Evolutionary conservation across 2,888 invertebrate genomes (phyloP).

Genomic region (Cosmopolites sordidus): DNA sequence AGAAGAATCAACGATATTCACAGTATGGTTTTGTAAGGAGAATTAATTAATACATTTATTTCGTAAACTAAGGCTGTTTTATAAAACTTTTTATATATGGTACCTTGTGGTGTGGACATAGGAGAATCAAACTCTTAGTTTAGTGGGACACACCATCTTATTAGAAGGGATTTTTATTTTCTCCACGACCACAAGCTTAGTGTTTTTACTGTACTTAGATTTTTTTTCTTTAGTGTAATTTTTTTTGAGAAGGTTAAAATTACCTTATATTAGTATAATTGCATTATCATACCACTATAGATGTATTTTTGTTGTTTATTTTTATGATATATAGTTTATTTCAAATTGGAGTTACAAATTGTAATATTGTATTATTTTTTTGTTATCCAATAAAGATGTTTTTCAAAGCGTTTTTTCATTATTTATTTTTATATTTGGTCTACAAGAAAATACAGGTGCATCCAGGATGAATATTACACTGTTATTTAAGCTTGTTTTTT

Average conservation of each 20-base stretch:
- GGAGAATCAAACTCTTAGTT: no score
- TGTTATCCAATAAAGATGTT: conserved; percentile 14
- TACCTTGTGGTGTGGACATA: neutral
- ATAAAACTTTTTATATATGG: neutral
- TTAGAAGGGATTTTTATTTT: no score
- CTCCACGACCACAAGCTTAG: neutral
- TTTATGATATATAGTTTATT: conserved; percentile 47
- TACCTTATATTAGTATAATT: neutral
- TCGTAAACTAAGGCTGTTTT: neutral
- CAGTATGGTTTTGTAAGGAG: neutral
- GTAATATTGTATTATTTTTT: neutral
- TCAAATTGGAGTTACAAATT: conserved; percentile 35
- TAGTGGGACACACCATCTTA: no score
- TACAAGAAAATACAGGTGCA: no score
- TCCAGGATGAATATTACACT: no score
- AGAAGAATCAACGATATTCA: neutral
- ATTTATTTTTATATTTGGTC: no score
- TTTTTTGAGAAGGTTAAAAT: neutral
- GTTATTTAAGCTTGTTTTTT: no score
- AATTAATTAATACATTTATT: neutral
- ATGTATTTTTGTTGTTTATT: conserved; percentile 47
- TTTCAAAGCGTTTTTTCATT: neutral
- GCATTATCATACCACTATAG: neutral
- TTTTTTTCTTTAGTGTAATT: neutral
- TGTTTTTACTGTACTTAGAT: neutral